phyloP scores from a whole-genome alignment of 2,888 invertebrate species.

The Epirrita christyi region DNA sequence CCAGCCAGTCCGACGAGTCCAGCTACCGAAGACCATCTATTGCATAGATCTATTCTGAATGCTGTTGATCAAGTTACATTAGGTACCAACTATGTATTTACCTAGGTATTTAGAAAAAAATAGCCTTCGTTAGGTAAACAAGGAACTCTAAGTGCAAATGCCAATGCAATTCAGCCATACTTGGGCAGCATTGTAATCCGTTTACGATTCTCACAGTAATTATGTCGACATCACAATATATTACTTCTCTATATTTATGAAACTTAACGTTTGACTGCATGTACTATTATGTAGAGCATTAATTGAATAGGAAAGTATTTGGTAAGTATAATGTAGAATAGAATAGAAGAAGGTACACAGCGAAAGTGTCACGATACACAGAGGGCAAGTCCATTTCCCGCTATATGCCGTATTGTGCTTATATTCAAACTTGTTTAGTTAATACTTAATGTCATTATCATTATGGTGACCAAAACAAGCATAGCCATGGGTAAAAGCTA shows the following conservation, averaged over 20 bases:
- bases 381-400: no score
- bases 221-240: slow-evolving; percentile 56
- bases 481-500: neutral
- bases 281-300: neutral
- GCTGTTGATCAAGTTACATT: slow-evolving; percentile 4
- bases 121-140: slow-evolving; percentile 41
- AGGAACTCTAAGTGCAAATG: slow-evolving; percentile 56
- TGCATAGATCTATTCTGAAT: neutral
- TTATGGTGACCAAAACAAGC: neutral
- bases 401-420: no score
- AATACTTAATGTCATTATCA: neutral
- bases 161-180: slow-evolving; percentile 52
- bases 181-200: slow-evolving; percentile 59
- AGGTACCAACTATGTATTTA: slow-evolving; percentile 9
- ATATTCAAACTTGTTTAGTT: no score
- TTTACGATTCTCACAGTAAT: slow-evolving; percentile 76
- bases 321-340: no score
- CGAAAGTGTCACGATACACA: no score
- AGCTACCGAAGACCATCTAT: neutral
- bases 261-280: slow-evolving; percentile 2
- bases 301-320: no score
- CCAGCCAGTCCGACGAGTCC: neutral
- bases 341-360: no score
- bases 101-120: slow-evolving; percentile 38
- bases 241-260: slow-evolving; percentile 5